Base-by-base conservation (phyloP, 1,140 invertebrate genomes). In the Thalassaphorura encarpata region DNA sequence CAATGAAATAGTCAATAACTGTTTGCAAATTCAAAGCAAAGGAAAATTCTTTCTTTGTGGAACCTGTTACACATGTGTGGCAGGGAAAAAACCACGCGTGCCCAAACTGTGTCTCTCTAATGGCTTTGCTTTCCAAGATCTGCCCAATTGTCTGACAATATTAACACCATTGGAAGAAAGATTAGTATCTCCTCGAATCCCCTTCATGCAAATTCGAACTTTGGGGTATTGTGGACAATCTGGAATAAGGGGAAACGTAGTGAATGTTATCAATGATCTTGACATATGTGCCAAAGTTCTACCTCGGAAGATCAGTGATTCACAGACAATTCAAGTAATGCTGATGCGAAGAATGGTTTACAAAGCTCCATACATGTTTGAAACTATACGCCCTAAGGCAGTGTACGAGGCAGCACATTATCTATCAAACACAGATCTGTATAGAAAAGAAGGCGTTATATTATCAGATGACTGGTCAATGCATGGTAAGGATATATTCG, bases 191-290 rank as follows among this genome's bases (percentile, higher is more conserved):
- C n/a, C 41, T 5, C 29, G 57, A 15, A 46, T 62, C 16, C 61
- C 57, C 1, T 62, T 62, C 33, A 60, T 60, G 56, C 57, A 59
- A 23, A 62, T 62, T 3, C 3, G 53, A 15, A 2, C 18, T 1
- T n/a, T 47, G 11, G 57, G 61, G 18, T 19, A n/a, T 3, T 33
- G 60, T 6, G 1, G 49, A 15, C 61, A 62, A 26, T 56, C 40
- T 15, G 24, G 16, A 23, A 18, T 62, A n/a, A 5, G 36, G 1
- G 61, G 61, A 28, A 62, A 62, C 29, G 53, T 62, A 6, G 50
- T 60, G 23, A 61, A 61, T 36, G 36, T 61, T 2, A 43, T 46
- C 26, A 58, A 61, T 31, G 55, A 58, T 19, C 19, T 61, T 18
- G 51, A 58, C 26, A 19, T 42, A 5, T 52, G 47, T 45, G 51